Conservation (phyloP, 1,140 invertebrate genomes). For the Wiebesia pumilae region DNA sequence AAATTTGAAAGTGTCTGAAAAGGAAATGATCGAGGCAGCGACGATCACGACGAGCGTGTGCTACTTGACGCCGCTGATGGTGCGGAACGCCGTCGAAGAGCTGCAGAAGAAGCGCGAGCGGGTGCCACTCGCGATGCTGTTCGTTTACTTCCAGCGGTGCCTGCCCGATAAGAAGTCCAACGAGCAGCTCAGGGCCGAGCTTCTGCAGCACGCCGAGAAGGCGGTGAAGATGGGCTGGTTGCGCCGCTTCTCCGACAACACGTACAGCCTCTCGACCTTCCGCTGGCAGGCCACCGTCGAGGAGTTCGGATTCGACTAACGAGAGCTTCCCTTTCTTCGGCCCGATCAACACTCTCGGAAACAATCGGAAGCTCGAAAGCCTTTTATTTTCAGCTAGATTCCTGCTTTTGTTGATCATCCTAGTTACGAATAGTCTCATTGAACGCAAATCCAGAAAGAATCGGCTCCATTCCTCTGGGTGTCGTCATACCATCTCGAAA, state of each 20-base stretch:
- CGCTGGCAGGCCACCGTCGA: slow-evolving; percentile 22
- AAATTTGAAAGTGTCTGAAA: no score
- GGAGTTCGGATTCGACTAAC: slow-evolving; percentile 32
- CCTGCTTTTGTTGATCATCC: no score
- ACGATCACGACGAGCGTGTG: not conserved
- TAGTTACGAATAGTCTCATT: no score
- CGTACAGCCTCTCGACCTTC: not conserved
- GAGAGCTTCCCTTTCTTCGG: not conserved
- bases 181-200: not conserved
- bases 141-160: slow-evolving; percentile 18
- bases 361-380: no score
- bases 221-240: slow-evolving; percentile 35
- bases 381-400: no score
- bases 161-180: not conserved
- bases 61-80: not conserved
- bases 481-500: no score
- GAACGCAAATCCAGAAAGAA: no score
- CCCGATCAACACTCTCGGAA: not conserved
- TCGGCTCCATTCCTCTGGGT: no score
- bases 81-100: slow-evolving; percentile 37
- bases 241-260: not conserved
- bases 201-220: not conserved
- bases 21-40: not conserved
- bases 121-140: slow-evolving; percentile 9
- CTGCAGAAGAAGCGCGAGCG: slow-evolving; percentile 31